Evolutionary conservation across 2,113 vertebrate genomes (phyloP), one percentile per base, ranked within the genome.

Genomic region (Salvelinus sp.): DNA sequence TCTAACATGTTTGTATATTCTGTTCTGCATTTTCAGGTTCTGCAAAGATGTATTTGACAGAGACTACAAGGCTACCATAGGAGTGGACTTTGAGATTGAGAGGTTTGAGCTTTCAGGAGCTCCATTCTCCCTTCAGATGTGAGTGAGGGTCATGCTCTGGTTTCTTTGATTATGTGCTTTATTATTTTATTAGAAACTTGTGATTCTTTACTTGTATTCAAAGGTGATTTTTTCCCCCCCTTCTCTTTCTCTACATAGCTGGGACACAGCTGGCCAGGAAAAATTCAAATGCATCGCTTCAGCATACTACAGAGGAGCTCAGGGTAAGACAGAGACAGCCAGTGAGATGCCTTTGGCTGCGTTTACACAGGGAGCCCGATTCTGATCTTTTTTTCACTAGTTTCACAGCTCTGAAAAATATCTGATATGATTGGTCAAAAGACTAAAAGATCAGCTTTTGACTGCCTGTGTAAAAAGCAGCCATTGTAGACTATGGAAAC

Each of bases 231-330:
- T 13, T 1, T 3, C 38, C 5, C 30, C 30, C 30, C 2, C 50
- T 58, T 18, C 78, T 58, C 62, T n/a, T 62, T 71, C 67, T 75
- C 67, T 82, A 74, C 81, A 76, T 83, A 98, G 97, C 91, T 98
- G 97, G 96, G 97, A 98, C 90, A 98, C 97, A 13, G 97, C 96
- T 0, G 97, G 97, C 12, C 96, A 98, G 86, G 97, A 98, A 78
- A 98, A 96, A 88, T 98, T 98, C 91, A 98, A 97, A 89, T 98
- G 96, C 84, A 96, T 97, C 4, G 95, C 96, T 1, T 96, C 96
- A 71, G 93, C 96, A 50, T 98, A 98, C 87, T 98, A 97, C 89
- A 86, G 95, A 88, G 96, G 96, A 9, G 95, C 96, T 77, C 94
- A 97, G 84, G 95, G 96, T 97, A 79, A 92, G 91, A 73, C 10